phyloP scores from a whole-genome alignment of 1,140 invertebrate genomes.

The Drosophila ironensis region DNA sequence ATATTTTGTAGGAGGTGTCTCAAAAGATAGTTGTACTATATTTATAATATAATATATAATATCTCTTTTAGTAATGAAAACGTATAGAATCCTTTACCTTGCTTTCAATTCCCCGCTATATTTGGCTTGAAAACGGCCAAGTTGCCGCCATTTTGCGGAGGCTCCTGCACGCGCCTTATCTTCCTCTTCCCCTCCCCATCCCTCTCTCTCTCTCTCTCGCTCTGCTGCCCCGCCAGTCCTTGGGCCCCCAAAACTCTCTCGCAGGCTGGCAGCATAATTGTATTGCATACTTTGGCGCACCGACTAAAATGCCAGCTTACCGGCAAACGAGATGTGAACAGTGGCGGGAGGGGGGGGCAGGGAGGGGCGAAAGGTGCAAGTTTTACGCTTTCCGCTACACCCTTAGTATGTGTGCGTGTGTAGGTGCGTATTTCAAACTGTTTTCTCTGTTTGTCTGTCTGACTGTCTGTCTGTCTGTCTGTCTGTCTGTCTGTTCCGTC shows the following conservation, averaged over 20 bases:
- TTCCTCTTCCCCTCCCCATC: not conserved
- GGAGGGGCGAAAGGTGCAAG: not conserved
- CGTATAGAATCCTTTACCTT: no score
- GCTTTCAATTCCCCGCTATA: no score
- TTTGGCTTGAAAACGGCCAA: not conserved
- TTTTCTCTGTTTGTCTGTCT: constrained; percentile 2
- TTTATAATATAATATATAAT: no score
- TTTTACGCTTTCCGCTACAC: no score
- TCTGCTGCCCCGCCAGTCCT: not conserved
- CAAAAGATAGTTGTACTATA: no score
- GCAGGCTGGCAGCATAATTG: constrained; percentile 51
- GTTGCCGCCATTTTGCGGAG: not conserved
- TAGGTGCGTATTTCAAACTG: not conserved
- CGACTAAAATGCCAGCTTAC: constrained; percentile 3
- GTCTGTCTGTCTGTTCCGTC: not conserved
- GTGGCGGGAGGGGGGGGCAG: not conserved
- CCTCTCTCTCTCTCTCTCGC: constrained; percentile 1
- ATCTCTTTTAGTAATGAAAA: no score
- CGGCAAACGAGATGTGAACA: not conserved
- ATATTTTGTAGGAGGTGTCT: no score
- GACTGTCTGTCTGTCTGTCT: not conserved
- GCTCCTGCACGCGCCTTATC: constrained; percentile 19
- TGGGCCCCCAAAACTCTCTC: not conserved
- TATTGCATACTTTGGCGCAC: constrained; percentile 58
- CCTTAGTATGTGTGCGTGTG: constrained; percentile 7